phyloP scores from a whole-genome alignment of 2,113 vertebrate genomes.

The Strix uralensis region DNA sequence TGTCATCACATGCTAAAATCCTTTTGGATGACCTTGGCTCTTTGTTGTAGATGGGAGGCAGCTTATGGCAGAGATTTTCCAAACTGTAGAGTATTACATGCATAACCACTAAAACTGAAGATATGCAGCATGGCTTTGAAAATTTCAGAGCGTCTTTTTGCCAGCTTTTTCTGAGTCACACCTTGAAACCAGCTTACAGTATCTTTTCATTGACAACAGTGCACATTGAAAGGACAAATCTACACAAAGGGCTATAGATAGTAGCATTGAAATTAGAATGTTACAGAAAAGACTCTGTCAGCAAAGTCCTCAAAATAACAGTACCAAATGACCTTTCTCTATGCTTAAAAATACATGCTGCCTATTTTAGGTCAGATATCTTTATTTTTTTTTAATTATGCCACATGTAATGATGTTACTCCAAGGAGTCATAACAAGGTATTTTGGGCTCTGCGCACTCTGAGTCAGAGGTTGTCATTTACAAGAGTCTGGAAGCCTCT shows the following conservation, averaged over 20 bases:
- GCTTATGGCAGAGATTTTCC: not conserved
- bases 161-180: slow-evolving; percentile 35
- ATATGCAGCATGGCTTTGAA: not conserved
- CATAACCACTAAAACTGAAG: not conserved
- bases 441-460: not conserved
- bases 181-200: slow-evolving; percentile 47
- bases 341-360: not conserved
- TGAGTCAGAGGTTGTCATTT: not conserved
- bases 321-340: not conserved
- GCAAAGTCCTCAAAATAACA: slow-evolving; percentile 57
- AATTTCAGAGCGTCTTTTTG: not conserved
- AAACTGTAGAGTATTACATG: not conserved
- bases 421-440: not conserved
- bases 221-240: slow-evolving; percentile 56
- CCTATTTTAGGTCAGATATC: slow-evolving; percentile 17
- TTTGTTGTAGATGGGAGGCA: not conserved
- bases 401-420: not conserved
- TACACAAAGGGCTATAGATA: slow-evolving; percentile 65
- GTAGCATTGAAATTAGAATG: slow-evolving; percentile 57
- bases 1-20: not conserved
- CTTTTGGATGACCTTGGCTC: not conserved
- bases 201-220: slow-evolving; percentile 39
- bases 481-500: not conserved
- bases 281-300: slow-evolving; percentile 64
- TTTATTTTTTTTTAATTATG: slow-evolving; percentile 2